phyloP scores from a whole-genome alignment of 2,888 invertebrate genomes.

The Kryphioiulus occultus region DNA sequence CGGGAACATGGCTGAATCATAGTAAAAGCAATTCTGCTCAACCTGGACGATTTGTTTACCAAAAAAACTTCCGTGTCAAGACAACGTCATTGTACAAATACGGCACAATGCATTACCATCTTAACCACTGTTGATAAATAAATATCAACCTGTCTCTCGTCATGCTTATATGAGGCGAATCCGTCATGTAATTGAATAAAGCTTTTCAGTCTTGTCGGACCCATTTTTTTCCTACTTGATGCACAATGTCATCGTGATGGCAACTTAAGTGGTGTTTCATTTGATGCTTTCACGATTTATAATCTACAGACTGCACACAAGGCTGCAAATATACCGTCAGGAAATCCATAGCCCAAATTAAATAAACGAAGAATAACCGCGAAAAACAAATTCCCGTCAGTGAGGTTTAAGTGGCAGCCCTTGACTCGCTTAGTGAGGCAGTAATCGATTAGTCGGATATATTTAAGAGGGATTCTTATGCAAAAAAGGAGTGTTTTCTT shows the following conservation, averaged over 20 bases:
- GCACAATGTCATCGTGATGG: neutral
- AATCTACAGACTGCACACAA: neutral
- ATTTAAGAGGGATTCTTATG: neutral
- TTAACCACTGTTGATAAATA: too few relatives aligned
- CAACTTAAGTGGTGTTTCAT: neutral
- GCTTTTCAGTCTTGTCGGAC: neutral
- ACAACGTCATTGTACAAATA: too few relatives aligned
- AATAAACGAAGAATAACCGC: neutral
- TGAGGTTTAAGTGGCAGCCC: neutral
- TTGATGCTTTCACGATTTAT: conserved; percentile 4
- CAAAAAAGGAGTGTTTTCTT: neutral
- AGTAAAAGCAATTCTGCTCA: too few relatives aligned
- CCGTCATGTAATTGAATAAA: neutral
- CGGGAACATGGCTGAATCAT: too few relatives aligned
- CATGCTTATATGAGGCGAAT: too few relatives aligned
- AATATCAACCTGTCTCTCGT: too few relatives aligned
- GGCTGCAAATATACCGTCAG: neutral
- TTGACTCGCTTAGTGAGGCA: neutral
- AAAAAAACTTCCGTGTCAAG: too few relatives aligned
- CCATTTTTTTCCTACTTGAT: neutral
- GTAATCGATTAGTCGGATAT: conserved; percentile 17
- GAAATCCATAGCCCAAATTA: neutral
- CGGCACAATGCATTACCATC: too few relatives aligned
- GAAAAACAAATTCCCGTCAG: neutral
- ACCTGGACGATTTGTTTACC: too few relatives aligned